A percentile compares a stretch with the other conserved stretches of the same genome.
Evolutionary conservation across 2,888 invertebrate species (phyloP).

Genomic region (Pristionchus japonicus): DNA sequence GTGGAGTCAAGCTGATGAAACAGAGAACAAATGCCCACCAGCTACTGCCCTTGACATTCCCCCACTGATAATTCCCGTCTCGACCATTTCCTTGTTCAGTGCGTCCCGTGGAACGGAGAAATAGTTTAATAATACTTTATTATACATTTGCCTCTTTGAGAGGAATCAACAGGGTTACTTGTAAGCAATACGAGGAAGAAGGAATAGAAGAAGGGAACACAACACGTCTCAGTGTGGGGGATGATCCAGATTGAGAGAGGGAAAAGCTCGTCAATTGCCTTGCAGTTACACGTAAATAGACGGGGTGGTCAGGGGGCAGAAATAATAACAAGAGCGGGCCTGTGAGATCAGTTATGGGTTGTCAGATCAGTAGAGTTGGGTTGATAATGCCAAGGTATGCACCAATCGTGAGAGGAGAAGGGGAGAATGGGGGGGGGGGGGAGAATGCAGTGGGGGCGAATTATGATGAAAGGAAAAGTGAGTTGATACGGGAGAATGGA

Average conservation of each 20-base stretch:
- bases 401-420: conserved; percentile 8
- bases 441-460: background rate
- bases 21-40: background rate
- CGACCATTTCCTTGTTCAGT: background rate
- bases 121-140: conserved; percentile 32
- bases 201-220: background rate
- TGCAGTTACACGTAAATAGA: background rate
- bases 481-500: conserved; percentile 7
- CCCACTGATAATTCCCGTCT: background rate
- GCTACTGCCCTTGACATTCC: conserved; percentile 10
- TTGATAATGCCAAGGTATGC: conserved; percentile 31
- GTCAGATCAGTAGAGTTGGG: background rate
- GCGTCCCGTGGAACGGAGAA: background rate
- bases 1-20: background rate
- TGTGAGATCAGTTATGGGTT: conserved; percentile 7
- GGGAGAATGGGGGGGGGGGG: background rate
- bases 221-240: conserved; percentile 23
- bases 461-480: conserved; percentile 39
- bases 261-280: conserved; percentile 26
- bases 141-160: conserved; percentile 39
- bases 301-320: background rate
- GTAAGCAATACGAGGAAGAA: background rate
- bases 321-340: conserved; percentile 18
- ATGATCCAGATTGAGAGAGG: background rate
- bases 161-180: conserved; percentile 19